Conservation (phyloP, 23 tunicate genomes). For the Trididemnum miniatum region DNA sequence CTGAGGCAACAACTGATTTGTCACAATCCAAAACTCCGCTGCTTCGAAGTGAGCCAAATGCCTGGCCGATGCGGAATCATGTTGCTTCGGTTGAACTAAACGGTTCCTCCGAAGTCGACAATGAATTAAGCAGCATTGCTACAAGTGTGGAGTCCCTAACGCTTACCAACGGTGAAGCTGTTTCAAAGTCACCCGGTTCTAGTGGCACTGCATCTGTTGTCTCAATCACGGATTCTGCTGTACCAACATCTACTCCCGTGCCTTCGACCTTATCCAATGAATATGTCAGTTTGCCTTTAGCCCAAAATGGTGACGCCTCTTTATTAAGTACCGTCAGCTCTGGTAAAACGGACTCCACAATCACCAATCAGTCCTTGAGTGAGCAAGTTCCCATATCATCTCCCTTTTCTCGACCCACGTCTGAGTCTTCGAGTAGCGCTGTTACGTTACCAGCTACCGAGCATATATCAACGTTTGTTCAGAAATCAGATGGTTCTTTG, state of each 20-base stretch:
- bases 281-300: neutral
- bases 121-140: slow-evolving; percentile 64
- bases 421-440: neutral
- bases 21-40: slow-evolving; percentile 32
- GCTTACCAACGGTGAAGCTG: slow-evolving; percentile 26
- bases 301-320: neutral
- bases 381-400: neutral
- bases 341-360: neutral
- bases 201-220: neutral
- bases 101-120: slow-evolving; percentile 39
- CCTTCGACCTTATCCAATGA: neutral
- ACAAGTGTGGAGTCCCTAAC: slow-evolving; percentile 56
- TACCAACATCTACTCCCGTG: neutral
- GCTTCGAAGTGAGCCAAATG: slow-evolving; percentile 1
- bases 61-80: slow-evolving; percentile 55
- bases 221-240: neutral
- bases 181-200: neutral
- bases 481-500: neutral
- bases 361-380: neutral
- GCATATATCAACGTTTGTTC: neutral
- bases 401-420: slow-evolving; percentile 3
- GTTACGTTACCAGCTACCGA: neutral
- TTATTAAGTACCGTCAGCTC: neutral
- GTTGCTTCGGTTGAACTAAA: slow-evolving; percentile 20
- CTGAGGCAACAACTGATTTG: neutral